phyloP scores from a whole-genome alignment of 2,888 invertebrate genomes.

The Megastigmus dorsalis region DNA sequence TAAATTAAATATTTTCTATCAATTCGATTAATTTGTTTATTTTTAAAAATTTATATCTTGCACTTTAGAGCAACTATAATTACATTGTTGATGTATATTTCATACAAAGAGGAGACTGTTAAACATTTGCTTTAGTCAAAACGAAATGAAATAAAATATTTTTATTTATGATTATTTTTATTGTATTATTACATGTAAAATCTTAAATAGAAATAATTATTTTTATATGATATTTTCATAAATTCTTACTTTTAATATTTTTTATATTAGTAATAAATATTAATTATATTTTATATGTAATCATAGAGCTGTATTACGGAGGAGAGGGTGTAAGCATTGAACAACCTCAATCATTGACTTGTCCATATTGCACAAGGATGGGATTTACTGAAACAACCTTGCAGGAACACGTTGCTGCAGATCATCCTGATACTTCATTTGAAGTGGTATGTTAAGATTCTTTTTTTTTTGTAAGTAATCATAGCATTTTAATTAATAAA shows the following conservation, averaged over 20 bases:
- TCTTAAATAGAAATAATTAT: too few relatives aligned
- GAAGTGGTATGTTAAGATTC: conserved; percentile 85
- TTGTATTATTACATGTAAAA: too few relatives aligned
- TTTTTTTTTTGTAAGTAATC: too few relatives aligned
- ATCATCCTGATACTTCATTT: conserved; percentile 92
- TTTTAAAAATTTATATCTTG: neutral
- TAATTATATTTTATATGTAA: neutral
- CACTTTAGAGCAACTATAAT: neutral
- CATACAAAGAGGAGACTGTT: neutral
- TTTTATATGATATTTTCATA: too few relatives aligned
- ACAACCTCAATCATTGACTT: conserved; percentile 96
- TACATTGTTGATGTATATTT: neutral
- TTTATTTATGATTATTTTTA: neutral
- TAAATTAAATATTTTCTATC: too few relatives aligned
- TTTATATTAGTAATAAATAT: neutral
- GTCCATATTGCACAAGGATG: conserved; percentile 97
- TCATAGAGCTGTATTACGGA: conserved; percentile 94
- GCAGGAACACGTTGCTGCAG: conserved; percentile 92
- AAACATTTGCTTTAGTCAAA: neutral
- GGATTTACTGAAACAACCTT: conserved; percentile 95
- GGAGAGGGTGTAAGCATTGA: conserved; percentile 94
- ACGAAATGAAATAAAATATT: neutral
- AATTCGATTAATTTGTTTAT: neutral
- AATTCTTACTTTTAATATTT: neutral
- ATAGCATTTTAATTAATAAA: too few relatives aligned